A percentile compares a stretch with the other conserved stretches of the same genome.
phyloP scores from a whole-genome alignment of 1,140 invertebrate species.

The Scaptomyza pallida region DNA sequence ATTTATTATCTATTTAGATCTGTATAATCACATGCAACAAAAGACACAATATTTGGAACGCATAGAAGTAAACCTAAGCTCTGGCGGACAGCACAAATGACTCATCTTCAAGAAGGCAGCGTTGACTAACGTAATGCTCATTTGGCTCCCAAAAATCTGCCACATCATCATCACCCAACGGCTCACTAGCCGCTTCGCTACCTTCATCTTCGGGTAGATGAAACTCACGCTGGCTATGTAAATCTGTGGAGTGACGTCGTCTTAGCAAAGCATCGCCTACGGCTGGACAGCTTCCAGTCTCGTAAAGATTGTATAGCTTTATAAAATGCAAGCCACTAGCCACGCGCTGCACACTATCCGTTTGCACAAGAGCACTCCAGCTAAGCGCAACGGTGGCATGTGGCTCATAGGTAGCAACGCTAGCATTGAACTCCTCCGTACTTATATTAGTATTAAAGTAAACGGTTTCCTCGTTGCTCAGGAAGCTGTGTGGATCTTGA shows the following conservation, averaged over 20 bases:
- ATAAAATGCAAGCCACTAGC: conserved; percentile 77
- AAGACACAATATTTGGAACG: conserved; percentile 45
- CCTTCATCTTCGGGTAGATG: conserved; percentile 50
- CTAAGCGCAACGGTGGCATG: conserved; percentile 71
- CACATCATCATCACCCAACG: conserved; percentile 61
- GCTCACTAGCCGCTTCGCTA: conserved; percentile 46
- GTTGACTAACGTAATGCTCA: conserved; percentile 71
- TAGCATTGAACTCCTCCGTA: conserved; percentile 79
- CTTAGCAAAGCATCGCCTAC: conserved; percentile 29
- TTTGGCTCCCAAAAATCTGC: conserved; percentile 79
- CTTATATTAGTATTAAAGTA: conserved; percentile 75
- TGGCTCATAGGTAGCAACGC: conserved; percentile 59
- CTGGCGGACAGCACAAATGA: conserved; percentile 70
- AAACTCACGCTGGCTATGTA: conserved; percentile 50
- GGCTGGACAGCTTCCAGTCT: conserved; percentile 59
- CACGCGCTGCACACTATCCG: conserved; percentile 50
- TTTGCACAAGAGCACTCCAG: conserved; percentile 69
- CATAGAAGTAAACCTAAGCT: conserved; percentile 44
- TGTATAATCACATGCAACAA: conserved; percentile 54
- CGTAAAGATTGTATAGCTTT: conserved; percentile 73
- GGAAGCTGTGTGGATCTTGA: conserved; percentile 68
- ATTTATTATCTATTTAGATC: conserved; percentile 39
- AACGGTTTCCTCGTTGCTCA: conserved; percentile 75
- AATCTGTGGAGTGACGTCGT: conserved; percentile 35
- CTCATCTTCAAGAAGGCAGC: conserved; percentile 77